A percentile compares a stretch with the other conserved stretches of the same genome.
Evolutionary conservation across 1,140 invertebrate genomes (phyloP).

Genomic region (Drosophila oshimai): DNA sequence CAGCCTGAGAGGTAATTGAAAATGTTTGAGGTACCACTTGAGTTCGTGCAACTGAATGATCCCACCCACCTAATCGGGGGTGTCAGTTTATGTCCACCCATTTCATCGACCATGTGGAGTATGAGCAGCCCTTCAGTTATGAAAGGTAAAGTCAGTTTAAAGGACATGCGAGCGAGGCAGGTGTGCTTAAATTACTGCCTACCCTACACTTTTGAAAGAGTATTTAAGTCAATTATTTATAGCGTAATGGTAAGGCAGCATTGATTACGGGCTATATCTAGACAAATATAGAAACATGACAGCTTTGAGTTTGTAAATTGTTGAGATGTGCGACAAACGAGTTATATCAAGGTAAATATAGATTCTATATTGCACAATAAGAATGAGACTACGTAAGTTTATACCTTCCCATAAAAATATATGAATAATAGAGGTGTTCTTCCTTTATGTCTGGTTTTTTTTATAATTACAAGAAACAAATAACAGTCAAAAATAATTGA

Average conservation of each 20-base stretch:
- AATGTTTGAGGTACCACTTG: neutral
- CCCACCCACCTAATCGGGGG: neutral
- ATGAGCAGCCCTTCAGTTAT: constrained; percentile 26
- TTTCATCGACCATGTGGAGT: neutral
- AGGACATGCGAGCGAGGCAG: neutral
- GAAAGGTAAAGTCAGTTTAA: neutral
- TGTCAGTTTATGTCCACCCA: constrained; percentile 6
- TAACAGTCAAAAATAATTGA: no score
- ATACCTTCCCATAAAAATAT: no score
- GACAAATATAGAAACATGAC: neutral
- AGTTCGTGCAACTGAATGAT: neutral
- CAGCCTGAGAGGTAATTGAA: neutral
- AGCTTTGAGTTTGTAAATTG: neutral
- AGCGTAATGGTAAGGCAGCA: neutral
- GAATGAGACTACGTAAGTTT: no score
- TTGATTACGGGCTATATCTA: neutral
- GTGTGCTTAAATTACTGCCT: constrained; percentile 7
- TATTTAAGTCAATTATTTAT: constrained; percentile 9
- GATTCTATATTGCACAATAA: no score
- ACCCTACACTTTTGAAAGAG: neutral
- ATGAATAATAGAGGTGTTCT: no score
- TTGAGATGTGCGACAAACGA: no score
- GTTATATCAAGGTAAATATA: no score
- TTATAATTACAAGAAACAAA: no score
- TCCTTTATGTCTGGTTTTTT: no score